phyloP scores from a whole-genome alignment of 92 coral and sea anemone species.

The Zoanthus solanderi region DNA sequence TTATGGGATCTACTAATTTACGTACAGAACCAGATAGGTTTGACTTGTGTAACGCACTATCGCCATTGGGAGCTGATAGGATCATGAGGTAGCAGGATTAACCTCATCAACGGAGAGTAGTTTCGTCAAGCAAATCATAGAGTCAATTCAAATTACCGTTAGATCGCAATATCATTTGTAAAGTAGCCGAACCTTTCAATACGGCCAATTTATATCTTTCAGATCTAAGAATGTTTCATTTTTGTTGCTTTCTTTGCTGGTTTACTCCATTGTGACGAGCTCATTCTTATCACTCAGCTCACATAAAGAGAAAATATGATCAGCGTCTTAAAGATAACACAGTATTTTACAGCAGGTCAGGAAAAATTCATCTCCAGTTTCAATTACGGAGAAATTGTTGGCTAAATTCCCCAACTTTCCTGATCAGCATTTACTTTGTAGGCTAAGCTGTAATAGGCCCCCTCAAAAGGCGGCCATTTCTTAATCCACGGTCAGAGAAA shows the following conservation, averaged over 20 bases:
- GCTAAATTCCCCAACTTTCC: conserved; percentile 40
- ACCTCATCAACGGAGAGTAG: conserved; percentile 32
- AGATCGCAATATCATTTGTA: background rate
- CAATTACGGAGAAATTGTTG: conserved; percentile 51
- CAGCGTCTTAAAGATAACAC: background rate
- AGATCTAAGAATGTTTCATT: background rate
- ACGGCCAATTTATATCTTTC: background rate
- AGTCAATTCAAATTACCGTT: background rate
- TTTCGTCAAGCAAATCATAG: background rate
- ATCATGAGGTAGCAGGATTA: conserved; percentile 64
- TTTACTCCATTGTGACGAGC: background rate
- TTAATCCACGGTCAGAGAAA: conserved; percentile 56
- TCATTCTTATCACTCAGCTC: background rate
- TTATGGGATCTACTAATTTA: no score
- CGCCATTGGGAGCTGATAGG: conserved; percentile 65
- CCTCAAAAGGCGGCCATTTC: conserved; percentile 28
- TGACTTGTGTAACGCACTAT: conserved; percentile 49
- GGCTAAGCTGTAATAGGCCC: background rate
- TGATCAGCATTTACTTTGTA: conserved; percentile 51
- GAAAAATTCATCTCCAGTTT: conserved; percentile 53
- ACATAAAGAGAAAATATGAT: background rate
- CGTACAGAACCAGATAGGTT: background rate
- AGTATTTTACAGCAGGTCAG: background rate
- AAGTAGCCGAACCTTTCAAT: background rate
- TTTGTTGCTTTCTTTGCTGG: background rate